Conservation (phyloP, 2,888 invertebrate species). For the Diplolepis rosae region DNA sequence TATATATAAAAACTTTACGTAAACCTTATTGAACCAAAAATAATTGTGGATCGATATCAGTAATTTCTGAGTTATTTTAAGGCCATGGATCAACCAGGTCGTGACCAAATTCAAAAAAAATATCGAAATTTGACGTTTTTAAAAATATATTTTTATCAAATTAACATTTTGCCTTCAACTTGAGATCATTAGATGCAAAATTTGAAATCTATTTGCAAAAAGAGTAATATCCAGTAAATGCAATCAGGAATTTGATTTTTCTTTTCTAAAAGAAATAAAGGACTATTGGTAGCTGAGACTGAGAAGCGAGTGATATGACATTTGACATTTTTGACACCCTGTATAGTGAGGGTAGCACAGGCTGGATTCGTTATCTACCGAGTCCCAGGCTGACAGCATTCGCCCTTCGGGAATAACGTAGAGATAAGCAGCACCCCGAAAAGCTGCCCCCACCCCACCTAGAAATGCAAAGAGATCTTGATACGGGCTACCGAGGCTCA, state of each 20-base stretch:
- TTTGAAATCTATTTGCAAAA: background rate
- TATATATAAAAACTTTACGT: too few relatives aligned
- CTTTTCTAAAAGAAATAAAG: background rate
- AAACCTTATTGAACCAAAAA: too few relatives aligned
- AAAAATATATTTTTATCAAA: too few relatives aligned
- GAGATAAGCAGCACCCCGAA: slow-evolving; percentile 70
- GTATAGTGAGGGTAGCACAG: slow-evolving; percentile 46
- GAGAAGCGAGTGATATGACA: slow-evolving; percentile 40
- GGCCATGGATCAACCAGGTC: too few relatives aligned
- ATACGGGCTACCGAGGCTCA: slow-evolving; percentile 65
- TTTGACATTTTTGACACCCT: slow-evolving; percentile 64
- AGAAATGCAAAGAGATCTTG: slow-evolving; percentile 73
- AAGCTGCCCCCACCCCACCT: slow-evolving; percentile 53
- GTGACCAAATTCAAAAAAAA: too few relatives aligned
- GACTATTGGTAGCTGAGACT: background rate
- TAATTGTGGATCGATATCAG: too few relatives aligned
- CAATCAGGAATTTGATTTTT: background rate
- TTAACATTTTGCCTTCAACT: too few relatives aligned
- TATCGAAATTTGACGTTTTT: too few relatives aligned
- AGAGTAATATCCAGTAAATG: background rate
- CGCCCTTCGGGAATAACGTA: slow-evolving; percentile 72
- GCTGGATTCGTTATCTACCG: slow-evolving; percentile 69
- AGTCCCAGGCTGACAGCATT: slow-evolving; percentile 70
- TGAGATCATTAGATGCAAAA: too few relatives aligned
- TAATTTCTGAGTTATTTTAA: too few relatives aligned